Percentiles rank a stretch among this genome's conserved stretches.
Conservation (phyloP, 1,140 invertebrate species). For the Drosophila funebris region DNA sequence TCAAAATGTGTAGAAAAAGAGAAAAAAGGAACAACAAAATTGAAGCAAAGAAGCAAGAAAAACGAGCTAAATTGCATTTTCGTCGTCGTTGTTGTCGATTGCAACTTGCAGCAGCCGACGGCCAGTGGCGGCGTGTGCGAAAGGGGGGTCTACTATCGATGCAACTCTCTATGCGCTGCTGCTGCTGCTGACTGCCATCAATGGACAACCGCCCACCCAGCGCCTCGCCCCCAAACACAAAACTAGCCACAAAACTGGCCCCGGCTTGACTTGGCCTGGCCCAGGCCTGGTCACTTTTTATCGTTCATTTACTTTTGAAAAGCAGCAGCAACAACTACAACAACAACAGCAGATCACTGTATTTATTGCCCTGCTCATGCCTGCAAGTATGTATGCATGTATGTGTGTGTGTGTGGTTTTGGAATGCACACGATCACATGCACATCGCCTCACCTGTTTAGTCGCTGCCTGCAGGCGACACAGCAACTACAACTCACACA, state of each 20-base stretch:
- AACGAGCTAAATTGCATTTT: slow-evolving; percentile 81
- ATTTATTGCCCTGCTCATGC: slow-evolving; percentile 74
- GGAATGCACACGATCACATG: slow-evolving; percentile 73
- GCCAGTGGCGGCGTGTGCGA: slow-evolving; percentile 43
- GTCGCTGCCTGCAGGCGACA: slow-evolving; percentile 58
- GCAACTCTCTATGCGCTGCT: slow-evolving; percentile 11
- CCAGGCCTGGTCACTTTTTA: slow-evolving; percentile 64
- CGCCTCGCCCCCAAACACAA: slow-evolving; percentile 3
- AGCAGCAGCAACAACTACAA: slow-evolving; percentile 52
- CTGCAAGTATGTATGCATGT: slow-evolving; percentile 24
- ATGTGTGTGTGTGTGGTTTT: slow-evolving; percentile 53
- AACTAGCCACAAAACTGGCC: slow-evolving; percentile 10
- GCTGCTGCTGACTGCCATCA: too few species aligned
- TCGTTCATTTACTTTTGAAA: slow-evolving; percentile 79
- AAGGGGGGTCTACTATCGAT: slow-evolving; percentile 14
- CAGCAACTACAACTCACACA: slow-evolving; percentile 41
- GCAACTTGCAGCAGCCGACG: slow-evolving; percentile 48
- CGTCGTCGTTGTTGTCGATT: slow-evolving; percentile 63
- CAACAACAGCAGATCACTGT: slow-evolving; percentile 47
- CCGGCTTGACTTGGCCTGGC: slow-evolving; percentile 30
- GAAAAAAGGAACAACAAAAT: slow-evolving; percentile 43
- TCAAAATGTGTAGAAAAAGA: slow-evolving; percentile 49
- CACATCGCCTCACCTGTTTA: slow-evolving; percentile 76
- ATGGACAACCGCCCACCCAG: slow-evolving; percentile 36
- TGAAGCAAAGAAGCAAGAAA: slow-evolving; percentile 74